phyloP scores from a whole-genome alignment of 1,140 invertebrate species.

The Hycleus cichorii region DNA sequence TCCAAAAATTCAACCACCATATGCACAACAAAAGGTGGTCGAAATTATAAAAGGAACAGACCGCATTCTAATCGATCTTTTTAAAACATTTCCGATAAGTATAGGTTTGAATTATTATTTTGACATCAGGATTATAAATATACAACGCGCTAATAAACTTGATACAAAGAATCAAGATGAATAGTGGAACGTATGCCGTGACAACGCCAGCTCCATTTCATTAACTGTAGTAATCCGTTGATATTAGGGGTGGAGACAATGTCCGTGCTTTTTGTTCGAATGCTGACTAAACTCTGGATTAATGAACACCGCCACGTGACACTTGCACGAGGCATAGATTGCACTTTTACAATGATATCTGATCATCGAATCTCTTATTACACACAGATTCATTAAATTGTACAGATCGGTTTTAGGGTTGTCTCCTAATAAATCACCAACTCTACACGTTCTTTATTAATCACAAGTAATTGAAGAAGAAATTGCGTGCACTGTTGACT shows the following conservation, averaged over 20 bases:
- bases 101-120: no score
- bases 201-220: slow-evolving; percentile 21
- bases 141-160: background rate
- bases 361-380: slow-evolving; percentile 19
- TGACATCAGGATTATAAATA: no score
- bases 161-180: background rate
- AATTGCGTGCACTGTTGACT: no score
- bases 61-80: no score
- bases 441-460: no score
- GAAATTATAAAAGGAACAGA: no score
- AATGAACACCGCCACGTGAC: slow-evolving; percentile 28
- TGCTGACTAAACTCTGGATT: slow-evolving; percentile 25
- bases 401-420: background rate
- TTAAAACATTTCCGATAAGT: no score
- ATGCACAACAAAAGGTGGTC: no score
- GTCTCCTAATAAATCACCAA: no score
- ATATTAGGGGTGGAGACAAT: slow-evolving; percentile 24
- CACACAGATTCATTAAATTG: slow-evolving; percentile 20
- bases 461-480: no score
- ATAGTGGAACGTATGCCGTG: slow-evolving; percentile 13
- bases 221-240: slow-evolving; percentile 26
- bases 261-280: slow-evolving; percentile 23
- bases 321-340: slow-evolving; percentile 13
- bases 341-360: slow-evolving; percentile 22
- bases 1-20: no score